Base-by-base conservation (phyloP, 2,797 vertebrate genomes). In the Amblyopsis hoosieri region DNA sequence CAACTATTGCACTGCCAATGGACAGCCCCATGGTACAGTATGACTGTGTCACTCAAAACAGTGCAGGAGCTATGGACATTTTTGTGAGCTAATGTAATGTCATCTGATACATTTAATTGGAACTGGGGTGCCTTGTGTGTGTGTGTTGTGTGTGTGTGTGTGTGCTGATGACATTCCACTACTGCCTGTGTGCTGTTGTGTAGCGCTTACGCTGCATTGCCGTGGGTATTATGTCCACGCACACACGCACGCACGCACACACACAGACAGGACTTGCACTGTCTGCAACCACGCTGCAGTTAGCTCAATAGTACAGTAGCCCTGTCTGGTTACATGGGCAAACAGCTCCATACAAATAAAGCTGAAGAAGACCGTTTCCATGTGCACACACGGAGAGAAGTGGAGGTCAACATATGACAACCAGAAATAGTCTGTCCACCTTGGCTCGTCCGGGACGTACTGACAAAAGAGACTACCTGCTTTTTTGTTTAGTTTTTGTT, bases 31-130 rank as follows among this genome's bases (percentile, higher is more conserved):
- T 67, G 71, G 90, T 89, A 90, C 91, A 23, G 93, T 88, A 90
- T 92, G 94, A 92, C 90, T 78, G 83, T 87, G 91, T 93, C 92
- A 93, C 86, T 92, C 89, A 84, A 87, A 92, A 84, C 90, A 84
- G 92, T 87, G 81, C 90, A 87, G 88, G 88, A 90, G 93, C 90
- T 76, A 85, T 89, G 90, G 90, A 93, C 95, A 96, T 98, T 95
- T 96, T 96, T 97, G 93, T 90, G 92, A 92, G 89, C 93, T 95
- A 91, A 88, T 94, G 95, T 97, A 95, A 95, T 94, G 91, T 94
- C 94, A 94, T 96, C 93, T 90, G 94, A 96, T 94, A 95, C 95
- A 92, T 94, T 94, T 95, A 92, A 95, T 95, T 95, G 95, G 95
- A 91, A 92, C 91, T 93, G 54, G 73, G 85, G 92, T 90, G 92